Evolutionary conservation across 2,888 invertebrate species (phyloP), one percentile per base, ranked within the genome.

Genomic region (Masnerella sp.): DNA sequence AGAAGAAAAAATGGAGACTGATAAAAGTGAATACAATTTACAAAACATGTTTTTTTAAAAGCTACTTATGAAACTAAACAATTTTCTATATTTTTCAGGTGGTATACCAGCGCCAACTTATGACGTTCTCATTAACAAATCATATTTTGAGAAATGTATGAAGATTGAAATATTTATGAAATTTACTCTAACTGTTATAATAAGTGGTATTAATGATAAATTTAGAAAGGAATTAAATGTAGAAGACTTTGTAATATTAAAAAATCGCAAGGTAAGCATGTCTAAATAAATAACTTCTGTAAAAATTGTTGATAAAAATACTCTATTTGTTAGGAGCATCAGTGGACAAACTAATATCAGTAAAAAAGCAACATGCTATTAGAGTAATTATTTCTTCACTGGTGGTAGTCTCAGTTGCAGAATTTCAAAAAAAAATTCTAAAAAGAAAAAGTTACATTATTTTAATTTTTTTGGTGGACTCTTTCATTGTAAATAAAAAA

Each of bases 61-160:
- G 32, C n/a, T n/a, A n/a, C n/a, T n/a, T n/a, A n/a, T n/a, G 32
- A 7, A 32, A 4, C n/a, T 7, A 32, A 32, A 32, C 2, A 8
- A 32, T 32, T 9, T 5, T 7, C n/a, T 7, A n/a, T n/a, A 36
- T 12, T 49, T 81, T 82, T 9, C 79, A 90, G 90, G 91, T 52
- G 94, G 94, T 22, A 89, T 90, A 15, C 91, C 92, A 0, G 93
- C 93, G 30, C 91, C 91, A 65, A 95, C 92, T 0, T 95, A 94
- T 83, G 97, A 97, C 87, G 91, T 97, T 20, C 95, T 95, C 1
- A 91, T 97, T 25, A 94, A 95, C 87, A 91, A 94, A 1, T 88
- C 88, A 1, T 97, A 96, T 82, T 93, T 93, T 81, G 89, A 90
- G 22, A 96, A 95, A 89, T 91, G 95, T 68, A 90, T 92, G 82